These are phyloP conservation scores for Colossoma macropomum DNA, from an alignment of 2,113 vertebrate genomes.

Conservation along the genomic window DNA sequence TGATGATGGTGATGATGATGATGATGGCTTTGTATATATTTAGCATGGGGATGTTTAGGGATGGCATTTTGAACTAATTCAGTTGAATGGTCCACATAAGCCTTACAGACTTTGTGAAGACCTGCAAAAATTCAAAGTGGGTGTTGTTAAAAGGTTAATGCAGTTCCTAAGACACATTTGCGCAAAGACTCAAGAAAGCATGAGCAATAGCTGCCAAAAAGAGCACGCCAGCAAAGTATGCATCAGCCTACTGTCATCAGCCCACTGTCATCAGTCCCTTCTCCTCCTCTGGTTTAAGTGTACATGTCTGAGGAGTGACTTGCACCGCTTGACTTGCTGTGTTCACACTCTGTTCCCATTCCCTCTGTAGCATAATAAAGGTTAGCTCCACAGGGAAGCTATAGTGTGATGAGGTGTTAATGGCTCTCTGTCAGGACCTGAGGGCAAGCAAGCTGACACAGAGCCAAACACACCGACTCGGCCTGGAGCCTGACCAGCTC, in stretches of 20 bases:
- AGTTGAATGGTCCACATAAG: too few relatives aligned
- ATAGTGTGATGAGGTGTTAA: slow-evolving; percentile 18
- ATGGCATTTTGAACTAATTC: too few relatives aligned
- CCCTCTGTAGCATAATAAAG: slow-evolving; percentile 12
- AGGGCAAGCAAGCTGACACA: neutral
- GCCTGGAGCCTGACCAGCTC: slow-evolving; percentile 1
- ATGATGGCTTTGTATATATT: too few relatives aligned
- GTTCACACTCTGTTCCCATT: neutral
- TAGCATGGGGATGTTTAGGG: too few relatives aligned
- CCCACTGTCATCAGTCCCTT: neutral
- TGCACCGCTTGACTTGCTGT: neutral
- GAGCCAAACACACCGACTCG: slow-evolving; percentile 4
- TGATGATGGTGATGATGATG: too few relatives aligned
- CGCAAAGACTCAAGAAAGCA: neutral
- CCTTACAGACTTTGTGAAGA: neutral
- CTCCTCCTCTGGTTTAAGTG: neutral
- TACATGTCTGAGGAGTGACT: neutral
- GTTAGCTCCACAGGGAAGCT: neutral
- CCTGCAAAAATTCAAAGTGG: too few relatives aligned
- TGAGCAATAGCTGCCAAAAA: neutral
- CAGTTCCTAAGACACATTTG: neutral
- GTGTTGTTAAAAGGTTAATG: neutral
- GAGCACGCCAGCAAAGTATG: neutral
- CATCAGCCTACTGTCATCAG: slow-evolving; percentile 4
- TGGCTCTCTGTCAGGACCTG: neutral